A percentile compares a stretch with the other conserved stretches of the same genome.
Conservation (phyloP, 1,140 invertebrate species). For the Drosophila pandora region DNA sequence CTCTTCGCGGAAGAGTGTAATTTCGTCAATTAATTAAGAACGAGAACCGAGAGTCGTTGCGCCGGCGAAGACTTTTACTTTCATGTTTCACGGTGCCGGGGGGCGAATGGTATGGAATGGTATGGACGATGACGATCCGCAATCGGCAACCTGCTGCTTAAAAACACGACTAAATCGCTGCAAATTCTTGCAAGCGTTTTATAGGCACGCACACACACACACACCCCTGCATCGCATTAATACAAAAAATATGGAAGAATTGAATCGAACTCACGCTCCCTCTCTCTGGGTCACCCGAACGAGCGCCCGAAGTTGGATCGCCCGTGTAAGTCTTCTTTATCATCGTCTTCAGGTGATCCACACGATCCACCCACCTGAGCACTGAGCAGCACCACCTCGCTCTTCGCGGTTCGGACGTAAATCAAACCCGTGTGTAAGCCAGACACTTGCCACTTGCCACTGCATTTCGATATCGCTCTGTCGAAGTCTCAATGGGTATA, state of each 20-base stretch:
- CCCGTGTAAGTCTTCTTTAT: slow-evolving; percentile 17
- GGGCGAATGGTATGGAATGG: background rate
- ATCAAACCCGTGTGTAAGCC: slow-evolving; percentile 39
- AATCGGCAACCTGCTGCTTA: slow-evolving; percentile 45
- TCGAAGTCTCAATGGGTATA: background rate
- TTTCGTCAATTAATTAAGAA: slow-evolving; percentile 36
- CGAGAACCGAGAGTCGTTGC: slow-evolving; percentile 1
- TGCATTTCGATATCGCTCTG: slow-evolving; percentile 27
- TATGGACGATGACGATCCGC: slow-evolving; percentile 36
- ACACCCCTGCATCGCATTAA: slow-evolving; percentile 5
- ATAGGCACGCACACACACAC: slow-evolving; percentile 61
- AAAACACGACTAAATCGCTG: slow-evolving; percentile 74
- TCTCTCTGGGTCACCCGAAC: slow-evolving; percentile 15
- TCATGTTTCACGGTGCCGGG: slow-evolving; percentile 39
- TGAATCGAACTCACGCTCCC: slow-evolving; percentile 36
- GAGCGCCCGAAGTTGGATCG: slow-evolving; percentile 28
- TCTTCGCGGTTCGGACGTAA: slow-evolving; percentile 18
- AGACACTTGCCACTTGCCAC: slow-evolving; percentile 13
- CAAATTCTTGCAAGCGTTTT: slow-evolving; percentile 70
- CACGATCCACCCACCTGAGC: slow-evolving; percentile 19
- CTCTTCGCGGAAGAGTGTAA: slow-evolving; percentile 14
- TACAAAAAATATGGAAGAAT: slow-evolving; percentile 20
- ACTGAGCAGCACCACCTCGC: background rate
- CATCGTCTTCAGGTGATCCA: slow-evolving; percentile 14
- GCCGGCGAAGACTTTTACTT: slow-evolving; percentile 37